Conservation (phyloP, 2,113 vertebrate species). For the Ivindomyrus marchei region DNA sequence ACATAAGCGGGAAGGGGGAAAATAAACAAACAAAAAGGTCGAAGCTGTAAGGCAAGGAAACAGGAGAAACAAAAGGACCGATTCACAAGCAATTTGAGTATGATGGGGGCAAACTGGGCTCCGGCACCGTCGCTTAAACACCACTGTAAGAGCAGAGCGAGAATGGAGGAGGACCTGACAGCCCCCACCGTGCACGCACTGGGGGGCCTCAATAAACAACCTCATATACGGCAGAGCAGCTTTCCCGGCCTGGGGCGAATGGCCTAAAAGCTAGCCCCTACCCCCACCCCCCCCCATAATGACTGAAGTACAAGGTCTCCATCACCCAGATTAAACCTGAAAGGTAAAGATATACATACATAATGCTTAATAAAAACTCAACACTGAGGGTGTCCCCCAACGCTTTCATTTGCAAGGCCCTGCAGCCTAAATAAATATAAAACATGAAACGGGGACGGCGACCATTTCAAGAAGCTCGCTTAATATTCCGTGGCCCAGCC, state of each 20-base stretch:
- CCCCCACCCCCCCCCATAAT: background rate
- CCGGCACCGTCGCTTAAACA: slow-evolving; percentile 30
- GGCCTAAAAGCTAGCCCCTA: background rate
- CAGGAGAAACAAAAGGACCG: slow-evolving; percentile 36
- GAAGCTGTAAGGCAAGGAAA: slow-evolving; percentile 23
- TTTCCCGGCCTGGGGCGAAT: background rate
- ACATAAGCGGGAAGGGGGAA: background rate
- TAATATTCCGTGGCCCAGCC: background rate
- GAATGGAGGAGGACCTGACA: background rate
- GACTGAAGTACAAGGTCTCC: background rate
- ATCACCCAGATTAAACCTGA: slow-evolving; percentile 15
- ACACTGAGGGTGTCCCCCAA: background rate
- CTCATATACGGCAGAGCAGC: background rate
- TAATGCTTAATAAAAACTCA: background rate
- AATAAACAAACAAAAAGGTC: background rate
- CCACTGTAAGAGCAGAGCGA: slow-evolving; percentile 29
- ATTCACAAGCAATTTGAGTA: slow-evolving; percentile 42
- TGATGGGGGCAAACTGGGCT: slow-evolving; percentile 23
- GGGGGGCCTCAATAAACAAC: background rate
- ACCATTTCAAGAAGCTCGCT: background rate
- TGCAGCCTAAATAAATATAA: background rate
- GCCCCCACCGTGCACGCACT: background rate
- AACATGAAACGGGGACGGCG: no score
- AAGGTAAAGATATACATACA: background rate
- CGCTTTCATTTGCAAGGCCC: background rate